Percentiles rank a stretch among this genome's conserved stretches.
Conservation (phyloP, 2,888 invertebrate species). For the Drosophila testacea region DNA sequence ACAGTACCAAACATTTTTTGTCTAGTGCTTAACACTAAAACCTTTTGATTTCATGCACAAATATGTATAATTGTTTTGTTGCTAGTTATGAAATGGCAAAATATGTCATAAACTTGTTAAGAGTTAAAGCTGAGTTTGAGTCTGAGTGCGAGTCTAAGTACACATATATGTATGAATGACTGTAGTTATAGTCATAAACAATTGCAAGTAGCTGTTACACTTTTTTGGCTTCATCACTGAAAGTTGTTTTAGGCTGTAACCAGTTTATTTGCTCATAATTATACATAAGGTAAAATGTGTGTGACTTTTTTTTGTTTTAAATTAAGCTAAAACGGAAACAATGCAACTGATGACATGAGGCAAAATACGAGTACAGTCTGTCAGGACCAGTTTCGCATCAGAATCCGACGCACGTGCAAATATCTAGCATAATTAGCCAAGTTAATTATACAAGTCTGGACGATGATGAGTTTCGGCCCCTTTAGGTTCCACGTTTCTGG, state of each 20-base stretch:
- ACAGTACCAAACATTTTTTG: too few species aligned
- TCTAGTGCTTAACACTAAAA: slow-evolving; percentile 19
- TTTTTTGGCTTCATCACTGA: slow-evolving; percentile 71
- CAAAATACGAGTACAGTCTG: slow-evolving; percentile 28
- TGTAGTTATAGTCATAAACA: slow-evolving; percentile 38
- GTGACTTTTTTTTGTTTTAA: slow-evolving; percentile 41
- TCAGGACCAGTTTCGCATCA: slow-evolving; percentile 22
- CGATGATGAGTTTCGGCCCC: slow-evolving; percentile 24
- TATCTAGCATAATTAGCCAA: slow-evolving; percentile 75
- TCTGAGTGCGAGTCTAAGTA: not conserved
- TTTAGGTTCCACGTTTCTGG: not conserved
- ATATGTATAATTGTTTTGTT: slow-evolving; percentile 18
- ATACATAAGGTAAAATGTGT: slow-evolving; percentile 52
- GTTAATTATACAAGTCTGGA: slow-evolving; percentile 72
- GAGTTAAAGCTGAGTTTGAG: slow-evolving; percentile 1
- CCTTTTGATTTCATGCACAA: slow-evolving; percentile 14
- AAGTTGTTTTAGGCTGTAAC: slow-evolving; percentile 60
- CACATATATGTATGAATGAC: slow-evolving; percentile 16
- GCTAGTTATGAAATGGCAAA: slow-evolving; percentile 56
- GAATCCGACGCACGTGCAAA: slow-evolving; percentile 65
- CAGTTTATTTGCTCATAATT: slow-evolving; percentile 63
- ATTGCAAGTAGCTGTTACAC: slow-evolving; percentile 52
- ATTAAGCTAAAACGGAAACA: slow-evolving; percentile 63
- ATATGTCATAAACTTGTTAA: slow-evolving; percentile 39
- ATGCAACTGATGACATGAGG: slow-evolving; percentile 13